Base-by-base conservation (phyloP, 2,113 vertebrate genomes). In the Ivindomyrus marchei region DNA sequence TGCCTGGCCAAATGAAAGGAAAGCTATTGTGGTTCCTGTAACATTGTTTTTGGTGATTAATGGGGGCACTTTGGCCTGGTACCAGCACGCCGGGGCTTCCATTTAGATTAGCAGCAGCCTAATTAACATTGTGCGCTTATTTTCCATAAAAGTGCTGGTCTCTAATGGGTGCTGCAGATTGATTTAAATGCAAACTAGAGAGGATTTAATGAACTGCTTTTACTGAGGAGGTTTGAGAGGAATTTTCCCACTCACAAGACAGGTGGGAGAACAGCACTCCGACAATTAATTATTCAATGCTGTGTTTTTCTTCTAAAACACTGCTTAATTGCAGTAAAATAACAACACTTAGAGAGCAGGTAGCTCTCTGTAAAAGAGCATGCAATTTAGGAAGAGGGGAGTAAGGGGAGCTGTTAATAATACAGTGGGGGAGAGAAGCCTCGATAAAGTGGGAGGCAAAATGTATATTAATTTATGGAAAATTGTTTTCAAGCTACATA, bases 181-280 rank as follows among this genome's bases (percentile, higher is more conserved):
- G 93, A 96, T 96, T 96, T 95, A 95, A 96, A 96, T 95, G 95
- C 94, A 96, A 96, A 95, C 94, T 94, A 94, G 94, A 94, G 92
- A 94, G 93, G 93, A 94, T 96, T 95, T 96, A 96, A 96, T 95
- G 93, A 96, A 95, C 94, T 95, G 95, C 94, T 95, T 94, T 95
- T 94, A 95, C 92, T 93, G 92, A 92, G 92, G 92, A 92, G 92
- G 91, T 95, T 94, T 95, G 95, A 95, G 94, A 94, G 92, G 93
- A 95, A 93, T 95, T 92, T 94, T 89, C 94, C 90, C 93, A 93
- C 92, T 91, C 92, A 15, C 89, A 56, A 94, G 94, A 93, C 45
- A 83, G 93, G 90, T 94, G 94, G 94, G 94, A 92, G 94, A 95
- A 94, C 91, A 92, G 92, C 94, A 94, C 91, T 91, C 92, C 92